Evolutionary conservation across 1,140 invertebrate genomes (phyloP), one percentile per base, ranked within the genome.

Genomic region (Propsilocerus akamusi): DNA sequence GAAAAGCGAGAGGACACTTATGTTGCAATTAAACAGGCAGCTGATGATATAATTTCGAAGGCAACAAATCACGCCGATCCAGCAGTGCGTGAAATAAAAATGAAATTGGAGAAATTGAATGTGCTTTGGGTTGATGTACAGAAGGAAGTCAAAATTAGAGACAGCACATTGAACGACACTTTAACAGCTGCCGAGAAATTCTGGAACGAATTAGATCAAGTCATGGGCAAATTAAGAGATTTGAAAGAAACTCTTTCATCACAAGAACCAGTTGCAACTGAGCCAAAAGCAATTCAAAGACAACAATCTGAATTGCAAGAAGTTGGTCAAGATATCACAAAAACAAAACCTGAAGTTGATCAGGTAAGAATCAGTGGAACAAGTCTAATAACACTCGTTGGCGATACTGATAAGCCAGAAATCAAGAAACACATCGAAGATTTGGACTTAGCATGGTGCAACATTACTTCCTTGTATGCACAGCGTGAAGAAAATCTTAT

Each of bases 371-470:
- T 82, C 55, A 90, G 84, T 48, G 94, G 94, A 12, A 84, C 86
- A 25, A 84, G 90, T 57, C 73, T 99, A 54, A 91, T 97, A 80
- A 81, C 81, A 49, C 70, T 97, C 26, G 92, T 91, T 63, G 92
- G 93, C 6, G 91, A 97, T 58, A 84, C 90, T 11, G 94, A 97
- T 59, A 94, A 94, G 68, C 92, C 93, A 0, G 94, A 97, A 68
- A 90, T 98, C 0, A 89, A 94, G 67, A 97, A 97, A 61, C 89
- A 96, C 61, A 93, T 97, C 60, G 92, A 97, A 67, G 93, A 97
- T 64, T 66, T 96, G 53, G 92, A 97, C 61, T 77, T 78, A 57
- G 89, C 87, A 3, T 93, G 92, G 86, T 86, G 93, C 61, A 93
- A 86, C 59, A 85, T 97, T 34, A 95, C 88, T 0, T 86, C 89